Evolutionary conservation across 2,113 vertebrate genomes (phyloP), one percentile per base, ranked within the genome.

Genomic region (Leucopsar rothschildi): DNA sequence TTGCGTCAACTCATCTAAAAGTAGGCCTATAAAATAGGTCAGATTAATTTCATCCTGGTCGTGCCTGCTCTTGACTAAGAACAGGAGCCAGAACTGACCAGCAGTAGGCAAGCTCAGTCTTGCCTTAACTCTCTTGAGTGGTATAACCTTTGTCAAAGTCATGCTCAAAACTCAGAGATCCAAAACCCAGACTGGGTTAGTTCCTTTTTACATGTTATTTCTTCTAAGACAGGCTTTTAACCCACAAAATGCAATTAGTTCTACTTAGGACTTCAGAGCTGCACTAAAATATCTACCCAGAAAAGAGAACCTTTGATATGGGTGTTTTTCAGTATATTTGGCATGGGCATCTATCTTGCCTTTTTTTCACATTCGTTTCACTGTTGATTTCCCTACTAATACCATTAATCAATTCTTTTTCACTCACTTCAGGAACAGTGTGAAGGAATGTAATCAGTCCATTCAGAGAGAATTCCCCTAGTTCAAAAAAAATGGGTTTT

Each of bases 1-100:
- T 88, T 94, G 56, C 39, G 5, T 95, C 88, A 96, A 29, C 25
- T 81, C 45, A 12, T 77, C 75, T 83, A 66, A 95, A 92, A 90
- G 88, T 9, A 88, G 63, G 37, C 21, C 92, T 76, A 63, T 55
- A 65, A 94, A 94, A 80, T 24, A 82, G 68, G 76, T 73, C 88
- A 83, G 55, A 73, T 90, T 77, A 42, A 45, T 86, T 88, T 55
- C 86, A 55, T 86, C 55, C 42, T 47, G 40, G n/a, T 52, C 53
- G 19, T 12, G 66, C 25, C 53, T 77, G 18, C 1, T 4, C 27
- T 33, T 10, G 1, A 25, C 70, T 70, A 57, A 73, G 73, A 83
- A 28, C 0, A 4, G 35, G 71, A 88, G 68, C 52, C 47, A 81
- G 27, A 91, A 9, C 31, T 68, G 63, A 78, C 72, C 52, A 80